Evolutionary conservation across 2,888 invertebrate species (phyloP), one percentile per base, ranked within the genome.

Genomic region (Horisme vitalbata): DNA sequence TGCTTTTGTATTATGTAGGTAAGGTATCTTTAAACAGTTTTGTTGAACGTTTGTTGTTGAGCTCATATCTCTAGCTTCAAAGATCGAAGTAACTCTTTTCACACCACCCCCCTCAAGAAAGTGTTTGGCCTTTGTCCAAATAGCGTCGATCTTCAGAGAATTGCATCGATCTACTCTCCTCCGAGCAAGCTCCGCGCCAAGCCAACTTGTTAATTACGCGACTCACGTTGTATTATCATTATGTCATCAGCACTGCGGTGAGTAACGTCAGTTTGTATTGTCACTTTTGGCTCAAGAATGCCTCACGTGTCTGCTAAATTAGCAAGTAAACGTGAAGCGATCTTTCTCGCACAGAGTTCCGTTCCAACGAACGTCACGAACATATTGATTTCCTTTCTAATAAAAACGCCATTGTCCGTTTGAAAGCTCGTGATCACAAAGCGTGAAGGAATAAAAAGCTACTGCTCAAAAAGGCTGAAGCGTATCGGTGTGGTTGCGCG

Each of bases 381-480:
- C 63, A 65, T 81, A 83, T 83, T 77, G 82, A 84, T 85, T 79
- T 78, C 75, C 73, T 78, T 80, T 81, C 71, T 64, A 71, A 74
- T 77, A 77, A 79, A 82, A 75, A 76, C 71, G 57, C 59, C 64
- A 79, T 84, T 83, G 83, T 84, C 71, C 74, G 68, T 79, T 82
- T 77, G 74, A 83, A 83, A 82, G 80, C 79, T 78, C 63, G 68
- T 66, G 71, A 66, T 77, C 82, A 84, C 76, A 84, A 81, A 83
- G 84, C 82, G 79, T 82, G 75, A 80, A 84, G 79, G 75, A 75
- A 83, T 80, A 86, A 83, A 83, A 83, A 83, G 75, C 74, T 75
- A 75, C 74, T 75, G 72, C 75, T 81, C 72, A 83, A 83, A 86
- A 85, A 83, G 69, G 64, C 65, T 67, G 66, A 57, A 61, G 60